Evolutionary conservation across 2,888 invertebrate species (phyloP), one percentile per base, ranked within the genome.

Genomic region (Ormyrus pomaceus): DNA sequence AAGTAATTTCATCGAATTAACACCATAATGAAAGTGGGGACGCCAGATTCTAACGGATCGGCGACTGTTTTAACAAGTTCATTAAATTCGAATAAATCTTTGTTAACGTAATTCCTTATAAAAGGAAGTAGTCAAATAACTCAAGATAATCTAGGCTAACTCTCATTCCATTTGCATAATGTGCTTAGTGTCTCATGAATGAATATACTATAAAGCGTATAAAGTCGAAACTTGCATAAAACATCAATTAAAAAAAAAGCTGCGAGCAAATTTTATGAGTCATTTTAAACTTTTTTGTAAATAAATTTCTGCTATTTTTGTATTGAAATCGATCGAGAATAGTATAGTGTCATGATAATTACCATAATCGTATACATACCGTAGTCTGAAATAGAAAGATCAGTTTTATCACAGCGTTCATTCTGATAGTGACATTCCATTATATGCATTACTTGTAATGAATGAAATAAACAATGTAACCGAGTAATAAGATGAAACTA

Each of bases 161-260:
- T 55, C 64, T 64, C 55, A 55, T 59, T 75, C 51, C 59, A 68
- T 75, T 75, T 53, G 46, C 66, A 75, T 75, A 75, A 75, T 68
- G 58, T 19, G 59, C 45, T 68, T 61, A 68, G 53, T 61, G 61
- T 59, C 59, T 51, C 45, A 55, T 66, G 50, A 50, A 19, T 59
- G 65, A 66, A 66, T 66, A 4, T 34, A 58, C 13, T 65, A 55
- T 45, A 66, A 34, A 10, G 51, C 34, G n/a, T 19, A 71, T 72
- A 48, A 72, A 66, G 66, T 64, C 34, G 34, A 34, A 34, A 34
- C 34, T 34, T 34, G 34, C 34, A 34, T 34, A 34, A 34, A 34
- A 34, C 34, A 34, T 55, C 55, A 45, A 55, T 11, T 56, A 46
- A 51, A 48, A 34, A 13, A 48, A 34, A 72, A 72, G 58, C 53